Conservation (phyloP, 2,888 invertebrate genomes). For the Caradrina clavipalpis region DNA sequence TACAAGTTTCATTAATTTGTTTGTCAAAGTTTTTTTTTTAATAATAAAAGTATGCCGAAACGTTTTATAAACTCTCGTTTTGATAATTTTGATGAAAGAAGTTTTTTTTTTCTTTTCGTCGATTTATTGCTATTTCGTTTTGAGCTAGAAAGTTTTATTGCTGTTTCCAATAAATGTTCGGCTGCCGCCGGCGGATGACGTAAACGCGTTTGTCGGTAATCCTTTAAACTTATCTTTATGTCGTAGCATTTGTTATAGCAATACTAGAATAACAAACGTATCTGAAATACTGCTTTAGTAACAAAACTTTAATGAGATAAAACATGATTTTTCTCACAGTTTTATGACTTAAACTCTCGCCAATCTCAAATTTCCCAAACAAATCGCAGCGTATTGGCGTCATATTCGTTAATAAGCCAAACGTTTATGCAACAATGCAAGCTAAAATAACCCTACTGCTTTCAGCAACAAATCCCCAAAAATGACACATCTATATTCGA, state of each 20-base stretch:
- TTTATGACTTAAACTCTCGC: neutral
- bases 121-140: constrained; percentile 52
- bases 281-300: neutral
- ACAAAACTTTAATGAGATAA: neutral
- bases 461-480: constrained; percentile 35
- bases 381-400: neutral
- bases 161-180: constrained; percentile 37
- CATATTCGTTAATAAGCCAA: constrained; percentile 24
- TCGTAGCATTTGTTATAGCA: neutral
- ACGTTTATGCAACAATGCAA: constrained; percentile 30
- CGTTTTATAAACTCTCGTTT: constrained; percentile 51
- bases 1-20: constrained; percentile 76
- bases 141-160: constrained; percentile 48
- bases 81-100: constrained; percentile 62
- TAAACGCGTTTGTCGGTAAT: constrained; percentile 11
- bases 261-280: neutral
- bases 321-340: neutral
- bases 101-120: constrained; percentile 40
- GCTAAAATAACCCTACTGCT: constrained; percentile 43
- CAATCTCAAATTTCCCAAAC: neutral
- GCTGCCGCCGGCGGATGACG: constrained; percentile 20
- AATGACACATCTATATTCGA: constrained; percentile 47
- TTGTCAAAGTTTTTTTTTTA: constrained; percentile 54
- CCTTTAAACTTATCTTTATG: constrained; percentile 6
- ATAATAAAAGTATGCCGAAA: constrained; percentile 55